Evolutionary conservation across 2,797 vertebrate species (phyloP), one percentile per base, ranked within the genome.

Genomic region (Rhinella marina): DNA sequence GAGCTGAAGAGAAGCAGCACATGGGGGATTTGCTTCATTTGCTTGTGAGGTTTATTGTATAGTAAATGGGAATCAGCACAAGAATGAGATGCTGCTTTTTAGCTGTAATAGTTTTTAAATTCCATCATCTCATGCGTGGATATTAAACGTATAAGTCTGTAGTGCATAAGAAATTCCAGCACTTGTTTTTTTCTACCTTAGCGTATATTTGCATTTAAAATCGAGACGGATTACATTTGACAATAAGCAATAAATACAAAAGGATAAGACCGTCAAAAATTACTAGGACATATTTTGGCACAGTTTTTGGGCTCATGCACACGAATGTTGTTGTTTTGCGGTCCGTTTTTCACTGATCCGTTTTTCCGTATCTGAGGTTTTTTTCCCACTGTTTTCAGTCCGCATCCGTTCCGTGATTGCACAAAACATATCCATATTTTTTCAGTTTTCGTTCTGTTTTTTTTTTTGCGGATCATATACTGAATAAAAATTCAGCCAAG

Each of bases 111-210:
- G 59, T 82, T 82, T 85, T 64, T 85, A 81, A 88, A 85, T 85
- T 85, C 70, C 68, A 76, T 78, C 87, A 88, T 88, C 84, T 77
- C 57, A 86, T 66, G 78, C 83, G 86, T 86, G 84, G 84, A 85
- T 88, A 68, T 76, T 76, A 81, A 88, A 88, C 79, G 82, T 86
- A 76, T 88, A 88, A 83, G 81, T 66, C 52, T 79, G 27, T 84
- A 82, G 59, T 82, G 86, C 77, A 81, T 85, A 62, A 81, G 59
- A 77, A 88, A 86, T 86, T 62, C 62, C 27, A 82, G 77, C 78
- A 86, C 85, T 86, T 86, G 27, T 81, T 29, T 86, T 86, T 88
- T 81, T 86, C 73, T 23, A 86, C 73, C 64, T 54, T 78, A 79
- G 73, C 59, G 23, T 68, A 68, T 32, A 78, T 88, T 88, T 79